A percentile compares a stretch with the other conserved stretches of the same genome.
phyloP scores from a whole-genome alignment of 2,888 invertebrate species.

The Oligia fasciuncula region DNA sequence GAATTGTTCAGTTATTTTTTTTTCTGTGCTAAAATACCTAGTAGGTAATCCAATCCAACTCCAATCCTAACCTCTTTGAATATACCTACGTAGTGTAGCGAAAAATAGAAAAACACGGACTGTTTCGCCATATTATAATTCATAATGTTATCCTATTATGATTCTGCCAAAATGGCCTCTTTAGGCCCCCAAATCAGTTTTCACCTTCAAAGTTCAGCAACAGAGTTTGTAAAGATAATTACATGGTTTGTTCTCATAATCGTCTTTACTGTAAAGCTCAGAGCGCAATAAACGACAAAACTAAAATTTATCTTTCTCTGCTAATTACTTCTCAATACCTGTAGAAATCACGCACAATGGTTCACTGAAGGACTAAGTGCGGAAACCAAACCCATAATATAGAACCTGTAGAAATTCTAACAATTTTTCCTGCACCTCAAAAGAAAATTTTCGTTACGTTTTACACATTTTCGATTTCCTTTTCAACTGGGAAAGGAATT shows the following conservation, averaged over 20 bases:
- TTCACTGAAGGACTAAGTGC: too few relatives aligned
- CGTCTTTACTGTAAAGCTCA: slow-evolving; percentile 1
- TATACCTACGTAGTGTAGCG: too few relatives aligned
- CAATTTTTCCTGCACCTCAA: not conserved
- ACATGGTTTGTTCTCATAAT: not conserved
- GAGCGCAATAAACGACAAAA: slow-evolving; percentile 20
- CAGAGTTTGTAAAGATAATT: not conserved
- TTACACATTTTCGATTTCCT: not conserved
- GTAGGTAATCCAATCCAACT: too few relatives aligned
- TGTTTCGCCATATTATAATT: too few relatives aligned
- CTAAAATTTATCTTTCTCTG: slow-evolving; percentile 27
- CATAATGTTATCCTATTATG: too few relatives aligned
- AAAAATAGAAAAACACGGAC: too few relatives aligned
- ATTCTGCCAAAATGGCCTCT: too few relatives aligned
- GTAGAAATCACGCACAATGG: not conserved
- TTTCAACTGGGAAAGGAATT: not conserved
- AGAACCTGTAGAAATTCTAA: not conserved
- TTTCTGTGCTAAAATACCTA: too few relatives aligned
- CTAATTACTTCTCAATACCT: slow-evolving; percentile 17
- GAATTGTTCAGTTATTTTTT: too few relatives aligned
- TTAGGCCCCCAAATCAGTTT: not conserved
- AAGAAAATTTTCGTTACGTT: not conserved
- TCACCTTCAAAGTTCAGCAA: not conserved
- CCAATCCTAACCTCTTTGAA: too few relatives aligned
- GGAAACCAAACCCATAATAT: too few relatives aligned